Percentiles rank a stretch among this genome's conserved stretches.
phyloP scores from a whole-genome alignment of 2,888 invertebrate species.

The Ennomos erosarius region DNA sequence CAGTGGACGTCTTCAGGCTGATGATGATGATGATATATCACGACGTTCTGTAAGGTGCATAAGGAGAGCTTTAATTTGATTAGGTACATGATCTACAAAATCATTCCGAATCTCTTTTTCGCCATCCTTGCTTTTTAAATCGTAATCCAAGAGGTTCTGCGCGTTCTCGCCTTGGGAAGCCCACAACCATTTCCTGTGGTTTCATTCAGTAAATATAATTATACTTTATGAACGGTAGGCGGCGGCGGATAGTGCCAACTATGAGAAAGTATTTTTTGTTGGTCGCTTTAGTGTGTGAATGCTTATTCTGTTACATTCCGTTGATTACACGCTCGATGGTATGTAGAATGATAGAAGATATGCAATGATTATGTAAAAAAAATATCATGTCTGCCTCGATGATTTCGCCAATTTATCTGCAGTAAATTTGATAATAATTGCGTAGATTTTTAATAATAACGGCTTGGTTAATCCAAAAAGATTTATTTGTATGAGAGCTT shows the following conservation, averaged over 20 bases:
- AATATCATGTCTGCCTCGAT: not conserved
- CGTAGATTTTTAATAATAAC: too few species aligned
- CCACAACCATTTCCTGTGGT: slow-evolving; percentile 57
- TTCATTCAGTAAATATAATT: slow-evolving; percentile 59
- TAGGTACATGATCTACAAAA: too few species aligned
- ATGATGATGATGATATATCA: too few species aligned
- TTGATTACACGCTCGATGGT: slow-evolving; percentile 24
- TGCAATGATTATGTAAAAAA: not conserved
- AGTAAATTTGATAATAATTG: too few species aligned
- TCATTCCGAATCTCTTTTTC: too few species aligned
- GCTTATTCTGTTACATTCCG: slow-evolving; percentile 31
- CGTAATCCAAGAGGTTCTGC: slow-evolving; percentile 52
- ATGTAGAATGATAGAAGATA: slow-evolving; percentile 16
- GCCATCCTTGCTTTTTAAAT: not conserved
- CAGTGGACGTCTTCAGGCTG: too few species aligned
- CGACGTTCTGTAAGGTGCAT: too few species aligned
- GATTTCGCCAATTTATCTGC: too few species aligned
- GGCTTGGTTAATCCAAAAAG: too few species aligned
- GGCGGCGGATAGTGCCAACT: slow-evolving; percentile 43
- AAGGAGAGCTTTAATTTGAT: too few species aligned
- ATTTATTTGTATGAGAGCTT: too few species aligned
- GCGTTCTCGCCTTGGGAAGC: slow-evolving; percentile 47
- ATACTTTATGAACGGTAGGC: slow-evolving; percentile 54
- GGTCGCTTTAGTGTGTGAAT: slow-evolving; percentile 31
- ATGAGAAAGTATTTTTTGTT: slow-evolving; percentile 55